Evolutionary conservation across 2,888 invertebrate species (phyloP), one percentile per base, ranked within the genome.

Genomic region (Oscheius sp.): DNA sequence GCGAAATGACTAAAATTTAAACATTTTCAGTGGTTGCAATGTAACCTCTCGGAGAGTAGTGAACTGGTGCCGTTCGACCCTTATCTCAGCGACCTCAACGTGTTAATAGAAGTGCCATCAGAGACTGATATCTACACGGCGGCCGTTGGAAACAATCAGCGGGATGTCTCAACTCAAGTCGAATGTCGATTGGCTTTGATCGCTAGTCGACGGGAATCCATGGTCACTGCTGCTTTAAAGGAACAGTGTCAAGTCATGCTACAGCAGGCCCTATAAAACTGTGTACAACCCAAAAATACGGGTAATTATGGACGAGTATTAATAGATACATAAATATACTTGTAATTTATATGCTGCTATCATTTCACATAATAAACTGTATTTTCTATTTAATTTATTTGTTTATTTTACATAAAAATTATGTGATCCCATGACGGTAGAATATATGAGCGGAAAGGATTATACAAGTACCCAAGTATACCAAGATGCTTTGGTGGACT

Each of bases 161-260:
- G 69, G 7, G 69, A 69, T 55, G 69, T 69, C 2, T 35, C 56
- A 23, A 69, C 69, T 9, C 69, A 69, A 55, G 55, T 55, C 55
- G 69, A 69, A 45, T 56, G 56, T 25, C 55, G 58, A 13, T 23
- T 69, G 21, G 69, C 55, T 21, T 23, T 69, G 16, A 41, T 56
- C 41, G 69, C 69, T 16, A 69, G 55, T 41, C 12, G 69, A 16
- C 23, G 69, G 23, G 66, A 66, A 52, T 66, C 66, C 6, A 66
- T 69, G 69, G 23, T 69, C 21, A 41, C 69, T 16, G 55, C 69
- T 9, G 69, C 69, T 6, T 43, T 69, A 3, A 69, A 69, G 23
- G 69, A 69, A 45, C 70, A 70, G 35, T 70, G 70, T 43, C 46
- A 70, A 49, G 70, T 58, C 46, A 70, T 70, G 70, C 59, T 70